Percentiles rank a stretch among this genome's conserved stretches.
Evolutionary conservation across 1,140 invertebrate species (phyloP).

Genomic region (Bombus fervidus): DNA sequence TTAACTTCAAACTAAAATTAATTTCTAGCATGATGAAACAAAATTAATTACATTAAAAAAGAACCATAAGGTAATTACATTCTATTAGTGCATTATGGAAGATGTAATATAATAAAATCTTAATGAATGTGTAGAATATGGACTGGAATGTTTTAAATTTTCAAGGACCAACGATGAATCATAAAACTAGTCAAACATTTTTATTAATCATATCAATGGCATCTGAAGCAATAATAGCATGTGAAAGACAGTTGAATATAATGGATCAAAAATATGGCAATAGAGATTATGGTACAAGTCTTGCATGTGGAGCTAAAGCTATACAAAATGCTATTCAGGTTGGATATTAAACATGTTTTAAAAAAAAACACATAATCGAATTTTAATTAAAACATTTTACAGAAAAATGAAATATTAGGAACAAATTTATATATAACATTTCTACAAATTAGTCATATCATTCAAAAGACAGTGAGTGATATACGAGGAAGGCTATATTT

Average conservation of each 20-base stretch:
- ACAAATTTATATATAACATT: slow-evolving; percentile 70
- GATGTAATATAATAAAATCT: not conserved
- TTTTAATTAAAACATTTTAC: slow-evolving; percentile 24
- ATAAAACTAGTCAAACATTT: slow-evolving; percentile 67
- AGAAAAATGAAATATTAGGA: slow-evolving; percentile 61
- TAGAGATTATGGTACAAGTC: slow-evolving; percentile 86
- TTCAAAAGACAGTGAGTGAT: slow-evolving; percentile 76
- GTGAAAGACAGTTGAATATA: slow-evolving; percentile 84
- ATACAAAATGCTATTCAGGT: slow-evolving; percentile 71
- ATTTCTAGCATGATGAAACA: slow-evolving; percentile 16
- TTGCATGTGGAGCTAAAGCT: slow-evolving; percentile 83
- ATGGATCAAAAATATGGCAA: slow-evolving; percentile 86
- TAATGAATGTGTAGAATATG: not conserved
- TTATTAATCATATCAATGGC: slow-evolving; percentile 78
- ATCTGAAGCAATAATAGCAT: slow-evolving; percentile 83
- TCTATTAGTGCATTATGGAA: not conserved
- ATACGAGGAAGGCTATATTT: slow-evolving; percentile 80
- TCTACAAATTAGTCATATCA: slow-evolving; percentile 73
- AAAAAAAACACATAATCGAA: not conserved
- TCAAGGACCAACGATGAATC: slow-evolving; percentile 71
- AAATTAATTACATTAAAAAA: not conserved
- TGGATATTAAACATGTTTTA: not conserved
- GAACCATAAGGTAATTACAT: slow-evolving; percentile 25
- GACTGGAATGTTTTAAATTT: not conserved
- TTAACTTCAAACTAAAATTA: slow-evolving; percentile 2